These are phyloP conservation scores for Drosophila greeni DNA, from an alignment of 2,888 invertebrate genomes.

Conservation along the genomic window DNA sequence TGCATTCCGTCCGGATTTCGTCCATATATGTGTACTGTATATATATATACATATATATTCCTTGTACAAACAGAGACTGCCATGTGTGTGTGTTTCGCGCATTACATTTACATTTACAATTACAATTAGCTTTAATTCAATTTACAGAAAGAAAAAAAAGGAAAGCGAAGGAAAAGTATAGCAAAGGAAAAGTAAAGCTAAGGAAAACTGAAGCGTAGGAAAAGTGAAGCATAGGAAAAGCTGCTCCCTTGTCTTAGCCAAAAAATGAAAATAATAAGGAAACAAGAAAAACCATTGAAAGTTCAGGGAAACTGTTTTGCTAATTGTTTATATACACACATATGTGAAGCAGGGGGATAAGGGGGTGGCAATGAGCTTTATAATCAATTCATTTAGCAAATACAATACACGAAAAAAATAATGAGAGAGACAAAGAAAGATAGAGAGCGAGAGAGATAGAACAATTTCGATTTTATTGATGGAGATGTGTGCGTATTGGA, in stretches of 20 bases:
- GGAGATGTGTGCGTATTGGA: slow-evolving; percentile 25
- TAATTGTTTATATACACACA: slow-evolving; percentile 35
- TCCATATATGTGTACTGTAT: background rate
- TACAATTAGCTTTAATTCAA: slow-evolving; percentile 67
- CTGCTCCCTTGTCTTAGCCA: background rate
- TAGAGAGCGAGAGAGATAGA: background rate
- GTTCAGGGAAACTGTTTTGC: slow-evolving; percentile 11
- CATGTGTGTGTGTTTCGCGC: slow-evolving; percentile 17
- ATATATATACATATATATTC: background rate
- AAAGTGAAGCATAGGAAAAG: slow-evolving; percentile 1
- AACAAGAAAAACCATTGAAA: slow-evolving; percentile 10
- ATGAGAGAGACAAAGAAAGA: slow-evolving; percentile 1
- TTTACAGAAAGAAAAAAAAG: slow-evolving; percentile 36
- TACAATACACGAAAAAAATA: slow-evolving; percentile 12
- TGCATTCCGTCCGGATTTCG: slow-evolving; percentile 14
- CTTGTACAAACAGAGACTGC: background rate
- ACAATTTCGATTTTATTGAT: slow-evolving; percentile 25
- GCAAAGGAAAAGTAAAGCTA: background rate
- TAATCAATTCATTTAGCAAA: slow-evolving; percentile 52
- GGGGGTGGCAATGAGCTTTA: slow-evolving; percentile 34
- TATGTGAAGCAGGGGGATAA: slow-evolving; percentile 36
- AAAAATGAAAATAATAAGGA: background rate
- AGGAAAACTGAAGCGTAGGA: background rate
- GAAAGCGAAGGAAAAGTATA: background rate
- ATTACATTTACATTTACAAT: slow-evolving; percentile 45